Conservation (phyloP, 2,888 invertebrate genomes). For the Melangyna quadrimaculata region DNA sequence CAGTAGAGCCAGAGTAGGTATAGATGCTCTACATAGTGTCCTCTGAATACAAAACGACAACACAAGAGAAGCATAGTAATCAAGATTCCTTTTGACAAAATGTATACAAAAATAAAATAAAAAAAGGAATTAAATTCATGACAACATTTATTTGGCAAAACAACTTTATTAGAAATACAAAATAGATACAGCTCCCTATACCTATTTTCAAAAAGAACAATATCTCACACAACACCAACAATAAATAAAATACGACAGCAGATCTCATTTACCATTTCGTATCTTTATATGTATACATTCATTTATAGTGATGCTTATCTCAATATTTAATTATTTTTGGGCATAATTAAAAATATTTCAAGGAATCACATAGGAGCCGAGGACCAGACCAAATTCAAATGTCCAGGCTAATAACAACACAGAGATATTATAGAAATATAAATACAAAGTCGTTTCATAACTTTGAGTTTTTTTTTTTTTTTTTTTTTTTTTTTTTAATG, state of each 20-base stretch:
- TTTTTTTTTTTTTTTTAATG: too few species aligned
- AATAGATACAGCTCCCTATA: background rate
- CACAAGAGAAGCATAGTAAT: constrained; percentile 15
- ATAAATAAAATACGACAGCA: background rate
- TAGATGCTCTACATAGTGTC: background rate
- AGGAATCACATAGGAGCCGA: background rate
- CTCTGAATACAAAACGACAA: constrained; percentile 22
- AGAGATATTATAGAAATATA: background rate
- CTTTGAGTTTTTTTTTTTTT: too few species aligned
- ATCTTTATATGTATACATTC: background rate
- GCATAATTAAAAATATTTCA: background rate
- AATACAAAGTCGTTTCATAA: too few species aligned
- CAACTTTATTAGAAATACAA: constrained; percentile 4
- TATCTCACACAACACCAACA: background rate
- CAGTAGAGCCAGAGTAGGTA: background rate
- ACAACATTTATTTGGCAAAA: background rate
- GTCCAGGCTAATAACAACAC: background rate
- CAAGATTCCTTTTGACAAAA: constrained; percentile 12
- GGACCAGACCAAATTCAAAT: background rate
- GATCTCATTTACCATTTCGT: background rate
- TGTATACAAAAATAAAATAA: background rate
- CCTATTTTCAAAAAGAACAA: background rate
- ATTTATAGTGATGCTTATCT: background rate
- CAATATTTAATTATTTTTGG: background rate
- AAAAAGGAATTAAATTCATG: constrained; percentile 1